These are phyloP conservation scores for Clarias pachynema DNA, from an alignment of 2,797 vertebrate species.

Conservation along the genomic window DNA sequence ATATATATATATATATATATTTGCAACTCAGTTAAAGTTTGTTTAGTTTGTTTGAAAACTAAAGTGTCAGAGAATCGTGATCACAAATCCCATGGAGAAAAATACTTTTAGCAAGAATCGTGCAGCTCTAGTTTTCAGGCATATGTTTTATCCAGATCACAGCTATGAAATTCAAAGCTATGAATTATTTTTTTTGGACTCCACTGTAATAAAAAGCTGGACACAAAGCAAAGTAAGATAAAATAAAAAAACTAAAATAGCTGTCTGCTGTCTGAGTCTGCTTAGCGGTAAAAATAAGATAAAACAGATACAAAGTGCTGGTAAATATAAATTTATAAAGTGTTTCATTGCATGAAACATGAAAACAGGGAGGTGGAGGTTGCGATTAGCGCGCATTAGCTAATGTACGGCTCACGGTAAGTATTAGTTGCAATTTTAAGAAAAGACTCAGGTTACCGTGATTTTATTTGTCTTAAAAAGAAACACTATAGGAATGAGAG, in stretches of 20 bases:
- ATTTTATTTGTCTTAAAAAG: not conserved
- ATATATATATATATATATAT: no score
- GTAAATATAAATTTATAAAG: not conserved
- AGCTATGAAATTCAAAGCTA: constrained; percentile 2
- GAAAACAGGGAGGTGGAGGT: not conserved
- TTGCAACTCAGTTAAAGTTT: no score
- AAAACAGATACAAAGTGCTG: not conserved
- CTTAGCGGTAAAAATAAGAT: not conserved
- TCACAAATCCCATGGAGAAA: no score
- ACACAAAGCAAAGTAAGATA: not conserved
- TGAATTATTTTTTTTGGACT: constrained; percentile 5
- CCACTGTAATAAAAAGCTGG: constrained; percentile 8
- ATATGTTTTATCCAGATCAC: not conserved
- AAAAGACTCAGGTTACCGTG: no score
- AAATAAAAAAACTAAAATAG: not conserved
- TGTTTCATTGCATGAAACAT: not conserved
- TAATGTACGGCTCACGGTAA: no score
- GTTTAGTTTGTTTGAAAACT: no score
- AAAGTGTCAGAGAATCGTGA: no score
- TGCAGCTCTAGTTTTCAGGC: not conserved
- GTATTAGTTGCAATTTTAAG: not conserved
- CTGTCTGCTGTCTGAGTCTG: not conserved
- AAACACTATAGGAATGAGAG: not conserved
- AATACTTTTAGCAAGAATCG: no score
- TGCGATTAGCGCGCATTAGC: not conserved